Evolutionary conservation across 2,113 vertebrate genomes (phyloP).

Genomic region (Malurus elegans): DNA sequence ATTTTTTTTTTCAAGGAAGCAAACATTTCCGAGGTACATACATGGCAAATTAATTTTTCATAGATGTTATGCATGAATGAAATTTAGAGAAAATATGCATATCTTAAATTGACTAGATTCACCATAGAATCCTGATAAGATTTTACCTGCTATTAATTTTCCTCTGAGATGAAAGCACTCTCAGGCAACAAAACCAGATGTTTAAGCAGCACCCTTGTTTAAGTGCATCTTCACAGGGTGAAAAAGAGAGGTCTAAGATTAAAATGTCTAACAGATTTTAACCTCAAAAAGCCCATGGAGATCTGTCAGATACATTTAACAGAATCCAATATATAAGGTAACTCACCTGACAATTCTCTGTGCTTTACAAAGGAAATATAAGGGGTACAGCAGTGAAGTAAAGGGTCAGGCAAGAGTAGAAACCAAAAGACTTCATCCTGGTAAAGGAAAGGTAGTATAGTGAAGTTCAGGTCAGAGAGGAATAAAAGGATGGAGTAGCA

Average conservation of each 20-base stretch:
- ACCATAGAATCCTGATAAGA: constrained; percentile 5
- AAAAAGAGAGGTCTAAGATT: neutral
- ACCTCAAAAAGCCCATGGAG: neutral
- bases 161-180: neutral
- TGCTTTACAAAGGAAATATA: neutral
- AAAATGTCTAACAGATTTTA: neutral
- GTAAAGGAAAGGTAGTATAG: neutral
- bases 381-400: neutral
- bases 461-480: neutral
- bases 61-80: neutral
- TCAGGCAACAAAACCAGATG: neutral
- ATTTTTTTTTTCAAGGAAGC: neutral
- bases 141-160: constrained; percentile 23
- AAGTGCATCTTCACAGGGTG: neutral
- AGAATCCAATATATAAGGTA: neutral
- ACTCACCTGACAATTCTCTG: neutral
- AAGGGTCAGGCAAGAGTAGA: neutral
- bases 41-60: constrained; percentile 28
- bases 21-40: neutral
- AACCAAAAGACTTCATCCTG: neutral
- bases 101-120: constrained; percentile 1
- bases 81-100: neutral
- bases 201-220: neutral
- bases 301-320: neutral
- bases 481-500: neutral